A percentile compares a stretch with the other conserved stretches of the same genome.
These are phyloP conservation scores for Lathronympha strigana DNA, from an alignment of 2,888 invertebrate species.

Conservation along the genomic window DNA sequence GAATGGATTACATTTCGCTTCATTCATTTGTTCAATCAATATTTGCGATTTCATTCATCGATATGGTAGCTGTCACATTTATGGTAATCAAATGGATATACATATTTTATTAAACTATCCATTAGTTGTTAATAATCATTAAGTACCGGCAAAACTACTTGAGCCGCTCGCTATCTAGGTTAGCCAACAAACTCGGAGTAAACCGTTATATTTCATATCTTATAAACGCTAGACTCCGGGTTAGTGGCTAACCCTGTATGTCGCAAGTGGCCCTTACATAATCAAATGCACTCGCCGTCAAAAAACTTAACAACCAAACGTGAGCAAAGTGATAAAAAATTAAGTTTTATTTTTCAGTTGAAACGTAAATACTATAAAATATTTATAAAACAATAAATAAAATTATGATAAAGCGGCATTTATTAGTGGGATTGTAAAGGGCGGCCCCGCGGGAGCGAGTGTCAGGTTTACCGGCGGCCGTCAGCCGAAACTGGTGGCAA, in stretches of 20 bases:
- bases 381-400: constrained; percentile 60
- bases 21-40: constrained; percentile 32
- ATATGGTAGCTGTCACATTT: constrained; percentile 13
- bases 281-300: background rate
- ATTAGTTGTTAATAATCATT: background rate
- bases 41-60: constrained; percentile 14
- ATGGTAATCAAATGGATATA: background rate
- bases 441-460: constrained; percentile 71
- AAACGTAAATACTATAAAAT: constrained; percentile 43
- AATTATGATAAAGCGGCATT: constrained; percentile 79
- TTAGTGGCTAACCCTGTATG: too few species aligned
- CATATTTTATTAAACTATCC: background rate
- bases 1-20: constrained; percentile 32
- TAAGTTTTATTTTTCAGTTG: constrained; percentile 24
- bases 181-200: too few species aligned
- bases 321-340: constrained; percentile 4
- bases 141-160: background rate
- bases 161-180: too few species aligned
- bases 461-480: constrained; percentile 77
- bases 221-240: too few species aligned
- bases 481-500: constrained; percentile 81
- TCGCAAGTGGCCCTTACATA: background rate
- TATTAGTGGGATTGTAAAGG: constrained; percentile 82
- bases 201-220: too few species aligned
- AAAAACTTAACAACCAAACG: background rate